These are phyloP conservation scores for Bungarus multicinctus DNA, from an alignment of 2,113 vertebrate genomes.

Conservation along the genomic window DNA sequence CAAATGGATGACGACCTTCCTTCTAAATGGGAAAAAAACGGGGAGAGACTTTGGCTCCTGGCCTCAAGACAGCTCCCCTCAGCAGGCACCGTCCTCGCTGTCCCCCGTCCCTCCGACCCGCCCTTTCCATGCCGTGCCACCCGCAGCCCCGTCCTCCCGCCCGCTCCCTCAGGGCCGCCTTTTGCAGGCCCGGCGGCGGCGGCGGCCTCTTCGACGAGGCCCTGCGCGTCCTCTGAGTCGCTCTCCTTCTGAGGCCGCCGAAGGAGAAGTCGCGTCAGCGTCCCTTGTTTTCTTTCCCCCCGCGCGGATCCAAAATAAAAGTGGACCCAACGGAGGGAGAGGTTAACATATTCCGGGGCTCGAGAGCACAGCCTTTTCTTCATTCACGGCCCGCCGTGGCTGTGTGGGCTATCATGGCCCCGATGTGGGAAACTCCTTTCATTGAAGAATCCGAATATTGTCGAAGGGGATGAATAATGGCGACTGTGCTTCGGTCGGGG, in stretches of 20 bases:
- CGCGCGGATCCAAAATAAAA: constrained; percentile 48
- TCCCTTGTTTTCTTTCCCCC: constrained; percentile 3
- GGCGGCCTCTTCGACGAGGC: background rate
- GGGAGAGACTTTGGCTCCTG: background rate
- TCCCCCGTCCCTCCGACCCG: background rate
- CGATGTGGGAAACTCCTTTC: constrained; percentile 86
- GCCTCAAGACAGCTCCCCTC: background rate
- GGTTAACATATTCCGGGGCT: constrained; percentile 60
- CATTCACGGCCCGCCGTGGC: constrained; percentile 67
- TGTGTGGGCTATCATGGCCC: constrained; percentile 79
- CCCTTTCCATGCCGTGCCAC: background rate
- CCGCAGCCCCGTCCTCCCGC: constrained; percentile 10
- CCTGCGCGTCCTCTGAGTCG: background rate
- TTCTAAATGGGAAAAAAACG: background rate
- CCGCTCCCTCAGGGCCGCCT: constrained; percentile 13
- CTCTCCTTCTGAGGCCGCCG: background rate
- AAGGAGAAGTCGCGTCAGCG: background rate
- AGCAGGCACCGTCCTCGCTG: background rate
- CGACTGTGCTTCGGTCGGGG: constrained; percentile 86
- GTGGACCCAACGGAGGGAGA: constrained; percentile 58
- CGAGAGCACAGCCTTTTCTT: constrained; percentile 70
- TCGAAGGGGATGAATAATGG: constrained; percentile 88
- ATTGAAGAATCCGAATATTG: constrained; percentile 88
- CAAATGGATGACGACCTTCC: background rate
- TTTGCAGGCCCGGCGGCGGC: background rate